Evolutionary conservation across 1,140 invertebrate genomes (phyloP), one percentile per base, ranked within the genome.

Genomic region (Drosophila eugracilis): DNA sequence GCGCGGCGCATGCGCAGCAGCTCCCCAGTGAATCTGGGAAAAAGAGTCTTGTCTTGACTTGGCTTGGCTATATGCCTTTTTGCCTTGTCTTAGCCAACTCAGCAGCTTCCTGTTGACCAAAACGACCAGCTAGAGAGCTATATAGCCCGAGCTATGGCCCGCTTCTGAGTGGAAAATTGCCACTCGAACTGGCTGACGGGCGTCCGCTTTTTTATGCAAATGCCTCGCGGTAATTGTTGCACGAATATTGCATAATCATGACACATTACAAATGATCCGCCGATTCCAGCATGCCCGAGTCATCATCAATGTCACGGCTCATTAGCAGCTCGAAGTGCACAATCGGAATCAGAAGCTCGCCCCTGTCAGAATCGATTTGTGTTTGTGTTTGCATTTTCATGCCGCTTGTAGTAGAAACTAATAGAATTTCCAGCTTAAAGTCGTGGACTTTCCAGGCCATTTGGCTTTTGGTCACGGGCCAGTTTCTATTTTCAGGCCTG

Each of bases 201-300:
- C 54, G 67, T 79, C 73, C 45, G 66, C 47, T 74, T 53, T 52
- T 76, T 80, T 86, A 85, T 86, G 81, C 81, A 86, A 86, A 86
- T 86, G 81, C 70, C 52, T 57, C 26, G 74, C 74, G 57, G 77
- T 86, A 86, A 86, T 86, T 86, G 83, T 78, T 76, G 55, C 83
- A 83, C 83, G 78, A 83, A 88, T 83, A 71, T 86, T 86, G 83
- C 83, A 86, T 78, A 86, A 88, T 86, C 83, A 86, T 86, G 83
- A 69, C 73, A 85, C 58, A 69, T 73, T 69, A 74, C 80, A 80
- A 85, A 85, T 80, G 76, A 79, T 73, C 54, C 54, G 42, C 45
- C 44, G 78, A 63, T 75, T 79, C 34, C 60, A 73, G 34, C 59
- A 62, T 62, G 57, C 70, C 54, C 49, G 41, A 73, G 55, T 69